Conservation (phyloP, 2,888 invertebrate genomes). For the Bellardia pandia region DNA sequence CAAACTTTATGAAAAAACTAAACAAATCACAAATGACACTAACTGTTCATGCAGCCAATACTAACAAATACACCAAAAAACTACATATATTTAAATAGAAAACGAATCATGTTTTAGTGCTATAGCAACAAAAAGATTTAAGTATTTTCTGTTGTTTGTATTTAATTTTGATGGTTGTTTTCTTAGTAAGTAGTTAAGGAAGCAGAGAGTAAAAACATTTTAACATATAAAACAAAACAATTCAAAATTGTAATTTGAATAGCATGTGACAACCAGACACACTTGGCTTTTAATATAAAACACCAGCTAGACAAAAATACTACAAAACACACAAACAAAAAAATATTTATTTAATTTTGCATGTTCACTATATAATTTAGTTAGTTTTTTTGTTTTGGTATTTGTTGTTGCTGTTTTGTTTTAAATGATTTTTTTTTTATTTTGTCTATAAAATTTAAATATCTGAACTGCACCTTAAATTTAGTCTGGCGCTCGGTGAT, state of each 20-base stretch:
- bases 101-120: not conserved
- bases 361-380: slow-evolving; percentile 50
- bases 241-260: slow-evolving; percentile 62
- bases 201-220: not conserved
- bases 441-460: slow-evolving; percentile 56
- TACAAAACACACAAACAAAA: not conserved
- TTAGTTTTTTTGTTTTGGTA: not conserved
- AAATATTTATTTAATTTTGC: slow-evolving; percentile 36
- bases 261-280: slow-evolving; percentile 70
- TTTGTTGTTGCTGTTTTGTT: slow-evolving; percentile 7
- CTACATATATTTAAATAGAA: not conserved
- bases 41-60: not conserved
- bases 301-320: slow-evolving; percentile 48
- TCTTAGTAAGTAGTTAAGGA: slow-evolving; percentile 27
- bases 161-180: slow-evolving; percentile 12
- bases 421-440: slow-evolving; percentile 8
- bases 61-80: not conserved
- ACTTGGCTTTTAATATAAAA: slow-evolving; percentile 62
- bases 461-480: slow-evolving; percentile 74
- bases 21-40: not conserved
- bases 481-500: slow-evolving; percentile 73
- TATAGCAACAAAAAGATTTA: not conserved
- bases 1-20: not conserved
- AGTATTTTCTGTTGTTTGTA: not conserved
- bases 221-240: slow-evolving; percentile 32